Percentiles rank a stretch among this genome's conserved stretches.
Evolutionary conservation across 2,888 invertebrate species (phyloP).

Genomic region (Leptinotarsa peninsularis): DNA sequence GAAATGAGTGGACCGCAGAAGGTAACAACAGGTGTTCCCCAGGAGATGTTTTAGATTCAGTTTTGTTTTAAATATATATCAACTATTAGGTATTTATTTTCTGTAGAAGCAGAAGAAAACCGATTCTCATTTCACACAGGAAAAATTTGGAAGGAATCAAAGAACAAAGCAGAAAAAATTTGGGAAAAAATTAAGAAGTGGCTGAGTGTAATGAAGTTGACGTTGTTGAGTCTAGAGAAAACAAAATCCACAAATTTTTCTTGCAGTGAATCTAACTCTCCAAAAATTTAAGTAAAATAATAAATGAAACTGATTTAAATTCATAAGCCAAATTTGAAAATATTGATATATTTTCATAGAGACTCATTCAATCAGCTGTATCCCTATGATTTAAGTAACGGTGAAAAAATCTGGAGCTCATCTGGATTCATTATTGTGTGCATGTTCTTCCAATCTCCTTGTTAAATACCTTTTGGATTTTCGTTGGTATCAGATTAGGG

Average conservation of each 20-base stretch:
- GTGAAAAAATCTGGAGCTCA: no score
- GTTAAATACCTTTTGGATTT: no score
- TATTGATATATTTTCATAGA: no score
- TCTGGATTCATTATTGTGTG: no score
- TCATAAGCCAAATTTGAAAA: no score
- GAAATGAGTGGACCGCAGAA: background rate
- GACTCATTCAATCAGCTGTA: no score
- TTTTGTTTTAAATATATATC: background rate
- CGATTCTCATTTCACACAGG: background rate
- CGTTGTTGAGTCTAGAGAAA: background rate
- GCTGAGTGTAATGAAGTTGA: background rate
- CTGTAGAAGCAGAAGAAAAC: background rate
- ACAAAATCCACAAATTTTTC: background rate
- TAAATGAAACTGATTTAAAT: no score
- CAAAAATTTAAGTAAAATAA: background rate
- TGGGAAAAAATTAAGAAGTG: background rate
- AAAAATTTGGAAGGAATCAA: background rate
- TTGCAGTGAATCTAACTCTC: background rate
- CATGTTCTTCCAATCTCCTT: no score
- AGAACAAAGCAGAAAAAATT: background rate
- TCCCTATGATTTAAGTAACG: no score
- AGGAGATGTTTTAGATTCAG: background rate
- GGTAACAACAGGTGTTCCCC: background rate
- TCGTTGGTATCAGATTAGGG: no score
- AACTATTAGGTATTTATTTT: background rate